These are phyloP conservation scores for Callospermophilus lateralis DNA, from an alignment of 2,113 vertebrate genomes.

Conservation along the genomic window DNA sequence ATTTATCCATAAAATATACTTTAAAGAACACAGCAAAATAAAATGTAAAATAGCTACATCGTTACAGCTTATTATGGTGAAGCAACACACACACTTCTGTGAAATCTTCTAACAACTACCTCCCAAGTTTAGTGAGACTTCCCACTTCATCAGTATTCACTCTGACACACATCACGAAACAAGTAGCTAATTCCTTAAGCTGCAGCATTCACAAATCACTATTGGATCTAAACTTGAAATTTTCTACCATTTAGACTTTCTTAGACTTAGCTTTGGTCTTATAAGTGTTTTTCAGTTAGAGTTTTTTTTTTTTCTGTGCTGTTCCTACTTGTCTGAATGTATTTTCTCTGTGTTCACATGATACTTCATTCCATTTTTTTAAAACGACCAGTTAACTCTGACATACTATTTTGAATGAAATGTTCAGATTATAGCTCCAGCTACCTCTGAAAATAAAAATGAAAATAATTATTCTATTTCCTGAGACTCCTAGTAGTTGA, in stretches of 20 bases:
- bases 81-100: background rate
- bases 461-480: constrained; percentile 39
- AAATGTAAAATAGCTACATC: constrained; percentile 56
- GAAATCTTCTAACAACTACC: constrained; percentile 33
- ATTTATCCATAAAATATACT: constrained; percentile 74
- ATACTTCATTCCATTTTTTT: background rate
- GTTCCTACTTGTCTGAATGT: background rate
- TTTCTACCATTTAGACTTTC: background rate
- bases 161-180: constrained; percentile 24
- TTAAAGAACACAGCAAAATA: constrained; percentile 69
- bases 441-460: background rate
- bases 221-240: constrained; percentile 19
- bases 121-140: constrained; percentile 21
- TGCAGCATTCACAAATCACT: accelerated
- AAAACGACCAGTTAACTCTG: background rate
- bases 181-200: constrained; percentile 17
- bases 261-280: background rate
- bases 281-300: background rate
- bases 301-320: background rate
- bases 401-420: background rate
- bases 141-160: background rate
- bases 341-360: background rate
- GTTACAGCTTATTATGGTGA: constrained; percentile 78
- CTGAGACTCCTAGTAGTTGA: constrained; percentile 35
- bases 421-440: background rate